These are phyloP conservation scores for Melanogrammus aeglefinus DNA, from an alignment of 2,797 vertebrate species.

Conservation along the genomic window DNA sequence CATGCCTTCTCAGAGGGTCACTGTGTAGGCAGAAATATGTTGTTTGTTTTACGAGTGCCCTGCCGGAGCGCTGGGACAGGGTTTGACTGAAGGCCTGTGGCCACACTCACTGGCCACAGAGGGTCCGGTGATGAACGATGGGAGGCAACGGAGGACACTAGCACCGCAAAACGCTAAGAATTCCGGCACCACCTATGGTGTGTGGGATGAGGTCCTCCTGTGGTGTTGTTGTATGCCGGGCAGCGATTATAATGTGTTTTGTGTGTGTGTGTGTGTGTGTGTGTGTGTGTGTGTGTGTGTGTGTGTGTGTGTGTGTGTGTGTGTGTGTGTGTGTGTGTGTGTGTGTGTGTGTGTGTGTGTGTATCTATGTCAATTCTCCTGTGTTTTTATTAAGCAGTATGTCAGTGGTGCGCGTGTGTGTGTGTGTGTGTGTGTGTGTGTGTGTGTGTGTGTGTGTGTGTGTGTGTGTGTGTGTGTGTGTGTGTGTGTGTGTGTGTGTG, in stretches of 20 bases:
- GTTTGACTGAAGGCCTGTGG: constrained; percentile 75
- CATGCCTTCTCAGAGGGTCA: constrained; percentile 62
- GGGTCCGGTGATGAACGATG: constrained; percentile 80
- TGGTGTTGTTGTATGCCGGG: neutral
- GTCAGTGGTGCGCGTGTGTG: neutral
- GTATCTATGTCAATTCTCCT: constrained; percentile 16
- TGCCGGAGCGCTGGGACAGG: constrained; percentile 64
- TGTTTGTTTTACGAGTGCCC: constrained; percentile 76
- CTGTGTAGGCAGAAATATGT: constrained; percentile 53
- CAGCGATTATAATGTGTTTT: neutral
- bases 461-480: constrained; percentile 40
- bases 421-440: constrained; percentile 22
- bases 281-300: constrained; percentile 36
- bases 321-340: constrained; percentile 24
- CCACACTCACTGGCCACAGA: constrained; percentile 75
- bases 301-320: constrained; percentile 36
- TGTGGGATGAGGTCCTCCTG: neutral
- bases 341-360: constrained; percentile 30
- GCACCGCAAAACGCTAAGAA: constrained; percentile 81
- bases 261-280: constrained; percentile 22
- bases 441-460: constrained; percentile 35
- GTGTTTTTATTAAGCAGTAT: too few species aligned
- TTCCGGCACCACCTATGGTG: constrained; percentile 52
- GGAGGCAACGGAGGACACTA: constrained; percentile 77
- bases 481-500: constrained; percentile 24